phyloP scores from a whole-genome alignment of 2,888 invertebrate genomes.

The Tipula vernalis region DNA sequence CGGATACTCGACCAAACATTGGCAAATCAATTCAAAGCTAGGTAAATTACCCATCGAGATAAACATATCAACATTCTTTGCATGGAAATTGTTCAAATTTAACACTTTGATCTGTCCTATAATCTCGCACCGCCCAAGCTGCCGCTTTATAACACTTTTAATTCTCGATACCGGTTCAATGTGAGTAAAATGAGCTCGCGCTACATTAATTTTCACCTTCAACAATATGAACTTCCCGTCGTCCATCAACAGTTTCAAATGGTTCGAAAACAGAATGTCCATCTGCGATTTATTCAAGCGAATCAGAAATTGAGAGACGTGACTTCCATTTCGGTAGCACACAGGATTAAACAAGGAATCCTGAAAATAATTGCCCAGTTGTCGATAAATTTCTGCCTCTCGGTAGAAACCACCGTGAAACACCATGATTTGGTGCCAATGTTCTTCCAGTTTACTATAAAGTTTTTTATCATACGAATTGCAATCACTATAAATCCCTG shows the following conservation, averaged over 20 bases:
- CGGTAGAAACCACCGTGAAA: not conserved
- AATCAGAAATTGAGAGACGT: conserved; percentile 10
- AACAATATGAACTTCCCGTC: not conserved
- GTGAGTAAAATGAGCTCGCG: not conserved
- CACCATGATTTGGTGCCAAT: not conserved
- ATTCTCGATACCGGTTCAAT: not conserved
- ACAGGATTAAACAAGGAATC: conserved; percentile 8
- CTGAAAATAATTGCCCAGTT: not conserved
- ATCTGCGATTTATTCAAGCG: conserved; percentile 1
- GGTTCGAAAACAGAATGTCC: conserved; percentile 1
- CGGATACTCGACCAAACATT: conserved; percentile 12
- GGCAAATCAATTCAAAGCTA: conserved; percentile 15
- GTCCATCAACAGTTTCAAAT: not conserved
- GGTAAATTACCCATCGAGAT: conserved; percentile 15
- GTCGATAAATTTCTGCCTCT: not conserved
- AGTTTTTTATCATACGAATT: not conserved
- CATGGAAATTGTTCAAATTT: not conserved
- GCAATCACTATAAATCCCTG: not conserved
- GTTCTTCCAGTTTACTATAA: not conserved
- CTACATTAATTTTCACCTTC: conserved; percentile 12
- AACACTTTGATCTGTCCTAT: not conserved
- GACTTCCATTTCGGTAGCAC: not conserved
- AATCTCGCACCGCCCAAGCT: not conserved
- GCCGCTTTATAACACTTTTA: not conserved
- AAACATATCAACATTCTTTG: conserved; percentile 12